Conservation (phyloP, 64 coral and sea anemone genomes). For the Astreopora myriophthalma region DNA sequence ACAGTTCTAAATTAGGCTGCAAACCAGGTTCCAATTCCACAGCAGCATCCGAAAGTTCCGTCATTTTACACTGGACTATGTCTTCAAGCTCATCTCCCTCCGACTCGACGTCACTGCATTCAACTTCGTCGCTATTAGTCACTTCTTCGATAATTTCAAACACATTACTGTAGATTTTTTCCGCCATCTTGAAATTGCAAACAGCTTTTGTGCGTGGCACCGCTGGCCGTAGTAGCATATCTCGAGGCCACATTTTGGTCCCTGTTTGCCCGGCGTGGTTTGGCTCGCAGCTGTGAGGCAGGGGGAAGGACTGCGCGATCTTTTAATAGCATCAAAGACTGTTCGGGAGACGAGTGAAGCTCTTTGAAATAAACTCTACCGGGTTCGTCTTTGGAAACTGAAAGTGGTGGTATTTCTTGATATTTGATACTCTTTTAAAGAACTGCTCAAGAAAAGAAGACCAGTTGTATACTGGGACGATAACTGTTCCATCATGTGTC, state of each 20-base stretch:
- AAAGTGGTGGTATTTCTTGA: background rate
- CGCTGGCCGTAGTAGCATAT: background rate
- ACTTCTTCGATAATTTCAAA: slow-evolving; percentile 31
- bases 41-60: background rate
- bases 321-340: background rate
- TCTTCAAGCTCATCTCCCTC: background rate
- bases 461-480: background rate
- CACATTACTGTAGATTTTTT: background rate
- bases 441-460: no score
- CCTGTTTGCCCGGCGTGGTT: background rate
- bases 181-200: background rate
- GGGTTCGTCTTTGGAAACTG: background rate
- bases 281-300: background rate
- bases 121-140: background rate
- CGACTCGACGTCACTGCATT: background rate
- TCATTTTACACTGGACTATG: background rate
- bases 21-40: background rate
- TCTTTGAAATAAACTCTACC: background rate
- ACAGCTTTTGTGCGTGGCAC: background rate
- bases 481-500: slow-evolving; percentile 8
- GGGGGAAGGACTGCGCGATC: background rate
- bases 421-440: no score
- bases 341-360: background rate
- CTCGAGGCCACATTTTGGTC: slow-evolving; percentile 1
- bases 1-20: background rate